Evolutionary conservation across 1,140 invertebrate species (phyloP).

Genomic region (Copidosoma floridanum): DNA sequence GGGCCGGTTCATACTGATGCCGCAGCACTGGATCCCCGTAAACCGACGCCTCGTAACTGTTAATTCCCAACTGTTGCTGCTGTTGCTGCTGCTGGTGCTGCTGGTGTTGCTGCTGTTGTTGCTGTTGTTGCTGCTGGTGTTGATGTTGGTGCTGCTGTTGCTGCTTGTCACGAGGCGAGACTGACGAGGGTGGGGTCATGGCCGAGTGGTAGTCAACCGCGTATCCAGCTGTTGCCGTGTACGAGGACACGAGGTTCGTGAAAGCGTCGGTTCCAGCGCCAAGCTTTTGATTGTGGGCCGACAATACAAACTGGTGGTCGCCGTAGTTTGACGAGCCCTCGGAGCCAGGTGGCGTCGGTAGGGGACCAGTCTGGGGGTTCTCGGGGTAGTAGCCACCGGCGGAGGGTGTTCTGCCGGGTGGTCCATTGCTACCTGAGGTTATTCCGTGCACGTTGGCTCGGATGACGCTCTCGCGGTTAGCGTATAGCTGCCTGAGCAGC

Average conservation of each 20-base stretch:
- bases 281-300: slow-evolving; percentile 59
- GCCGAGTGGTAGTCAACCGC: slow-evolving; percentile 82
- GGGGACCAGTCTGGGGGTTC: slow-evolving; percentile 61
- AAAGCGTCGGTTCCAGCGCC: slow-evolving; percentile 59
- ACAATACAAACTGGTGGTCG: slow-evolving; percentile 69
- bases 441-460: slow-evolving; percentile 81
- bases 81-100: slow-evolving; percentile 38
- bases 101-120: slow-evolving; percentile 39
- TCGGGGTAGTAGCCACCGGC: slow-evolving; percentile 54
- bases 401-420: slow-evolving; percentile 42
- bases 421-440: slow-evolving; percentile 55
- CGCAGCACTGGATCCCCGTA: slow-evolving; percentile 58
- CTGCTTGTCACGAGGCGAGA: slow-evolving; percentile 87
- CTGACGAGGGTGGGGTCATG: slow-evolving; percentile 93
- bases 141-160: slow-evolving; percentile 57
- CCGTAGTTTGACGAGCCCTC: slow-evolving; percentile 74
- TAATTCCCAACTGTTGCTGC: slow-evolving; percentile 34
- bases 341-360: slow-evolving; percentile 84
- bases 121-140: slow-evolving; percentile 36
- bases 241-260: slow-evolving; percentile 62
- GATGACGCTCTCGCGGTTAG: slow-evolving; percentile 90
- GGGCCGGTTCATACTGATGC: slow-evolving; percentile 64
- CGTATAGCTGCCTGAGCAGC: slow-evolving; percentile 84
- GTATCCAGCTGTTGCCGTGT: slow-evolving; percentile 64
- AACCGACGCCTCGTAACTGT: slow-evolving; percentile 45